Evolutionary conservation across 2,888 invertebrate genomes (phyloP).

Genomic region (Lasioglossum leucozonium): DNA sequence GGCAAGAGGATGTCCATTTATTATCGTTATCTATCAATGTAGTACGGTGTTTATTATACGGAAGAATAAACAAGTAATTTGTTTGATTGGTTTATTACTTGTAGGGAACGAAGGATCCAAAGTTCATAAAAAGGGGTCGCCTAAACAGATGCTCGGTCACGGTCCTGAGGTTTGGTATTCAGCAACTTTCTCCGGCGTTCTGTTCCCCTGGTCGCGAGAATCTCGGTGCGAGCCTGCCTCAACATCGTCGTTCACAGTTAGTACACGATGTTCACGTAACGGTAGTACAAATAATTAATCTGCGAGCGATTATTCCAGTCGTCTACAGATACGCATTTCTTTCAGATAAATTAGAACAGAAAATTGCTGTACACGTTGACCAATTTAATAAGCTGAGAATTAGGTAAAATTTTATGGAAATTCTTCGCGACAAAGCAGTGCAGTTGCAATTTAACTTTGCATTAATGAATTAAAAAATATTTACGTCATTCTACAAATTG

Average conservation of each 20-base stretch:
- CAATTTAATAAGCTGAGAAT: not conserved
- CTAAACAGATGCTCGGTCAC: not conserved
- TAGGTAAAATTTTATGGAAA: not conserved
- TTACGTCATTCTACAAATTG: not conserved
- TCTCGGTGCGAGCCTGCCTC: constrained; percentile 79
- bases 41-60: not conserved
- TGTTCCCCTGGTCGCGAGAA: constrained; percentile 72
- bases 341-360: not conserved
- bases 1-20: too few species aligned
- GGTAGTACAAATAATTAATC: not conserved
- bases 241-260: constrained; percentile 68
- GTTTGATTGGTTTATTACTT: not conserved
- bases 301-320: not conserved
- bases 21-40: too few species aligned
- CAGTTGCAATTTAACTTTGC: too few species aligned
- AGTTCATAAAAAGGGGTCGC: not conserved
- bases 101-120: not conserved
- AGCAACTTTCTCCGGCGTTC: constrained; percentile 50
- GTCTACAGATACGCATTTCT: not conserved
- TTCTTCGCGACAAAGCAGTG: not conserved
- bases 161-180: constrained; percentile 20
- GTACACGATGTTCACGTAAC: constrained; percentile 7
- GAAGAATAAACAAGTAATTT: not conserved
- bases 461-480: not conserved
- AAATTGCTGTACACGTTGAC: not conserved